Evolutionary conservation across 2,888 invertebrate genomes (phyloP), one percentile per base, ranked within the genome.

Genomic region (Adineta ricciae): DNA sequence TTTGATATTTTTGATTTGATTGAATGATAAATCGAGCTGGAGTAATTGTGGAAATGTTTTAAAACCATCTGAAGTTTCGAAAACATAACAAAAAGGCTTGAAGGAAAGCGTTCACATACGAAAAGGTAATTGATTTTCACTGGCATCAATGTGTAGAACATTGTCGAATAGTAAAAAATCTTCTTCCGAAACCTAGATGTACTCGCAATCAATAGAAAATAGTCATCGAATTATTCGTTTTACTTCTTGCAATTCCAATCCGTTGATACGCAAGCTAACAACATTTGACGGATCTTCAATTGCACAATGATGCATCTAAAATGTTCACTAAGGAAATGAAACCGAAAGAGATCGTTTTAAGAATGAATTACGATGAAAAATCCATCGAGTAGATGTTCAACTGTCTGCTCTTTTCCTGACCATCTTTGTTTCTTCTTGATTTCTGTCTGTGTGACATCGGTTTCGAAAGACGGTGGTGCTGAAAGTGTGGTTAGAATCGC

Each of bases 101-200:
- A n/a, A n/a, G n/a, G n/a, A n/a, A n/a, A n/a, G n/a, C n/a, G n/a
- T 8, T 24, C 24, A 85, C 88, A 86, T 87, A 90, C 90, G 89
- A 85, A 90, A 88, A 9, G 89, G 89, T 46, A 90, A 87, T 84
- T 87, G 88, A 87, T 90, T 90, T 86, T 90, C 90, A 83, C 88
- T 88, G n/a, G 90, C 90, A 87, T 90, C 90, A 56, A 90, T 88
- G 86, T 89, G 89, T 41, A 89, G 89, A 14, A 90, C 89, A 88
- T 89, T 90, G 86, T 90, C 90, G 87, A 90, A 90, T n/a, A 90
- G 87, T 9, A 87, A 86, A 46, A 90, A 88, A 86, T 90, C 90
- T 84, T 90, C 90, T 85, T 89, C 89, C 85, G 89, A 89, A 21
- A 88, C 88, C 72, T 83, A 21, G 83, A 83, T 21, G n/a, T 73